Percentiles rank a stretch among this genome's conserved stretches.
phyloP scores from a whole-genome alignment of 2,888 invertebrate genomes.

The Xanthostigma xanthostigma region DNA sequence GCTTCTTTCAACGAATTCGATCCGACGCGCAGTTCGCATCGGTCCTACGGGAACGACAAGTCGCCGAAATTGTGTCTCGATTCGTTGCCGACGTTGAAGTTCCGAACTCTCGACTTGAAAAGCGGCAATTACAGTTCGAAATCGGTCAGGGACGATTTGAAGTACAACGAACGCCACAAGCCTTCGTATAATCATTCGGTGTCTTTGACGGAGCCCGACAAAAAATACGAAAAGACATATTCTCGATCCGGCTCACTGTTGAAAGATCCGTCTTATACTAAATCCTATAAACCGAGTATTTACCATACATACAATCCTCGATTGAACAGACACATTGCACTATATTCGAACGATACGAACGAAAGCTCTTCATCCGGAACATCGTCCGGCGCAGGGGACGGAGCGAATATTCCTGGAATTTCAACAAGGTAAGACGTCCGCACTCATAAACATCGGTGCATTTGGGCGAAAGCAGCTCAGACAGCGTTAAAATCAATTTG shows the following conservation, averaged over 20 bases:
- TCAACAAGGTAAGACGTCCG: conserved; percentile 23
- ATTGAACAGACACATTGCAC: conserved; percentile 19
- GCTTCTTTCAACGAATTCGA: conserved; percentile 8
- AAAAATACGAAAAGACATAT: not conserved
- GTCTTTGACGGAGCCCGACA: not conserved
- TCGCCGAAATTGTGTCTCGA: not conserved
- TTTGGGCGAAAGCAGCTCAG: no score
- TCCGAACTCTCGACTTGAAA: not conserved
- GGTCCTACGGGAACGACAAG: no score
- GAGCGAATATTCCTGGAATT: conserved; percentile 23
- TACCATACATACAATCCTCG: conserved; percentile 27
- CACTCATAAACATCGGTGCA: no score
- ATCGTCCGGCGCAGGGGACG: conserved; percentile 20
- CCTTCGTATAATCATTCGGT: not conserved
- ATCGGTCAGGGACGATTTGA: not conserved
- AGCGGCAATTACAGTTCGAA: not conserved
- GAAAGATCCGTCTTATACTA: not conserved
- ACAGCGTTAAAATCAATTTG: no score
- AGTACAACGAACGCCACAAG: not conserved
- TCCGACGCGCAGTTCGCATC: no score
- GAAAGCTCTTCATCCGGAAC: conserved; percentile 9
- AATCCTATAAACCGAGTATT: not conserved
- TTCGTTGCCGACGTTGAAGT: not conserved
- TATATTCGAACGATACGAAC: conserved; percentile 23
- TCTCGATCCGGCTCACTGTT: not conserved